Percentiles rank a stretch among this genome's conserved stretches.
These are phyloP conservation scores for Penaeus chinensis DNA, from an alignment of 1,140 invertebrate genomes.

Conservation along the genomic window DNA sequence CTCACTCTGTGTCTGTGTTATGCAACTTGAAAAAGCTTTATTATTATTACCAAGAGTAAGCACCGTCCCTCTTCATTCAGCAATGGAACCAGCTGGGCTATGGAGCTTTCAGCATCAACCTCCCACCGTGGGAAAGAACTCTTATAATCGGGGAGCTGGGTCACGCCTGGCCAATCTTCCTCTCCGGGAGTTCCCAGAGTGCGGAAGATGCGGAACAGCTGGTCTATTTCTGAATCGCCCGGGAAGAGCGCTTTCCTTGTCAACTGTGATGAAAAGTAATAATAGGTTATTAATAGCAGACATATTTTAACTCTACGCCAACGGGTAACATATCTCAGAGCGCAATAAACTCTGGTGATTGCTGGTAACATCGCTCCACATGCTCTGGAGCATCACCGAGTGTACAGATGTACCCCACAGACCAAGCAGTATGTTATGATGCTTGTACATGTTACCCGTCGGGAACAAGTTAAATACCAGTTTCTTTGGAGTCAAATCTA, in stretches of 20 bases:
- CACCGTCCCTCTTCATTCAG: slow-evolving; percentile 69
- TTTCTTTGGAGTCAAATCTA: too few species aligned
- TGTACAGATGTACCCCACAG: neutral
- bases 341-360: too few species aligned
- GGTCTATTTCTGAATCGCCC: slow-evolving; percentile 97
- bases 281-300: too few species aligned
- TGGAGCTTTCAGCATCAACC: slow-evolving; percentile 66
- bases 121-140: slow-evolving; percentile 90
- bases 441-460: too few species aligned
- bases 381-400: too few species aligned
- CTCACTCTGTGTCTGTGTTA: too few species aligned
- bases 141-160: slow-evolving; percentile 88
- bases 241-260: slow-evolving; percentile 86
- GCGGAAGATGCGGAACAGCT: slow-evolving; percentile 92
- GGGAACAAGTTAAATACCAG: too few species aligned
- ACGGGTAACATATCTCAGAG: too few species aligned
- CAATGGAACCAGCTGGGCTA: slow-evolving; percentile 62
- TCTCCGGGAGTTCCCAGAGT: slow-evolving; percentile 91
- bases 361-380: too few species aligned
- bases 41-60: slow-evolving; percentile 64
- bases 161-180: slow-evolving; percentile 84
- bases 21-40: too few species aligned
- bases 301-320: neutral
- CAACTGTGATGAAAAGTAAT: slow-evolving; percentile 71
- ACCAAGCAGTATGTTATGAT: too few species aligned